A percentile compares a stretch with the other conserved stretches of the same genome.
Conservation (phyloP, 1,140 invertebrate species). For the Scaptomyza graminum region DNA sequence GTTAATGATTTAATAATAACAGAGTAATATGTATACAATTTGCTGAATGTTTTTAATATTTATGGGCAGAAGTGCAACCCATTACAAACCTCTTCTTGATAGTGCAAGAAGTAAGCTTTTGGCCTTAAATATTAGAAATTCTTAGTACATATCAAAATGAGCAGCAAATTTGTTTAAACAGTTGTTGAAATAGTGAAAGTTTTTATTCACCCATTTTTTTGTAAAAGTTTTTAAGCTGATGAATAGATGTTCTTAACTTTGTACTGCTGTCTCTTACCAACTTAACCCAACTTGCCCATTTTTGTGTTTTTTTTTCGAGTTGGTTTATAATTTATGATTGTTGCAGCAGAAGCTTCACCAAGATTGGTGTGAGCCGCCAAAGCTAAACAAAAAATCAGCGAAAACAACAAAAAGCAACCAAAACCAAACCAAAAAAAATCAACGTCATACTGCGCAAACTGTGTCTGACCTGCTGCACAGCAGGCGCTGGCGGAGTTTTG, state of each 20-base stretch:
- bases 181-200: no score
- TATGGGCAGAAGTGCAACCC: no score
- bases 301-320: background rate
- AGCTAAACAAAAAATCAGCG: constrained; percentile 1
- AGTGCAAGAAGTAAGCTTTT: no score
- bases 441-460: constrained; percentile 49
- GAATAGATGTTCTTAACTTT: background rate
- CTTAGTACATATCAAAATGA: no score
- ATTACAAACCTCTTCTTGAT: no score
- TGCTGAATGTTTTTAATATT: no score
- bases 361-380: constrained; percentile 37
- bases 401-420: background rate
- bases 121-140: no score
- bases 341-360: constrained; percentile 22
- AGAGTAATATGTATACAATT: no score
- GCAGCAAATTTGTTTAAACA: no score
- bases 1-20: no score
- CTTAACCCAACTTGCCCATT: background rate
- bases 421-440: constrained; percentile 17
- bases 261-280: background rate
- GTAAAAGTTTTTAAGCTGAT: background rate
- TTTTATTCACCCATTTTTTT: no score
- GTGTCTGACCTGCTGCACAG: constrained; percentile 45
- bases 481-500: constrained; percentile 46
- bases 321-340: constrained; percentile 35